These are phyloP conservation scores for Tethea ocularis DNA, from an alignment of 2,888 invertebrate species.

Conservation along the genomic window DNA sequence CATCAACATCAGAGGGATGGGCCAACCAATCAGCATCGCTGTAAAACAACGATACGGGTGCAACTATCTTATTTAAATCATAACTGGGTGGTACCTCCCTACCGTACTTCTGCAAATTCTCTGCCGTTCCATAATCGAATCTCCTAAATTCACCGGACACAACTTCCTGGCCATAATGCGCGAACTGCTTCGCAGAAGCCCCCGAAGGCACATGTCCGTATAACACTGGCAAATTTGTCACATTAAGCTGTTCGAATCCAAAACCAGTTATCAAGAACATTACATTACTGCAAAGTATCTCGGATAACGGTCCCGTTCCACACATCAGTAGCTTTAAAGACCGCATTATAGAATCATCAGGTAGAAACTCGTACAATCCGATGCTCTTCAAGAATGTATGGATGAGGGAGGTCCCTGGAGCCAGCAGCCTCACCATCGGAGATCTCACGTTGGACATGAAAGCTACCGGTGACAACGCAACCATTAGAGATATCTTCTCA, in stretches of 20 bases:
- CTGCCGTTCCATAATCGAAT: conserved; percentile 57
- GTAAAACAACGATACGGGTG: conserved; percentile 65
- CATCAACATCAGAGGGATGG: conserved; percentile 80
- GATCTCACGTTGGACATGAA: conserved; percentile 70
- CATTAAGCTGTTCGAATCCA: conserved; percentile 82
- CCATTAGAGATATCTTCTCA: conserved; percentile 78
- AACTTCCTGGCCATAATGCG: conserved; percentile 81
- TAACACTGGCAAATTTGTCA: conserved; percentile 82
- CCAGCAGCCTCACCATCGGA: conserved; percentile 55
- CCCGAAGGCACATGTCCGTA: conserved; percentile 82
- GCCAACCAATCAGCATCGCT: conserved; percentile 86
- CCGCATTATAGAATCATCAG: conserved; percentile 78
- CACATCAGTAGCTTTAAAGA: conserved; percentile 73
- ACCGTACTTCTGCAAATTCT: conserved; percentile 57
- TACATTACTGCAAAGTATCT: conserved; percentile 83
- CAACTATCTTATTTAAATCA: conserved; percentile 45
- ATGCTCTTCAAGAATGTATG: conserved; percentile 55
- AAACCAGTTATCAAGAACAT: conserved; percentile 85
- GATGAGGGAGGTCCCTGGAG: conserved; percentile 48
- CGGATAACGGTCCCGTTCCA: conserved; percentile 63
- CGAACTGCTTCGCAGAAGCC: conserved; percentile 75
- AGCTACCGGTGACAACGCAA: conserved; percentile 84
- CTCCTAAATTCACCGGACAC: conserved; percentile 54
- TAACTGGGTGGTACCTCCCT: conserved; percentile 54
- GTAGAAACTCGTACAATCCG: conserved; percentile 86